A percentile compares a stretch with the other conserved stretches of the same genome.
These are phyloP conservation scores for Cyprinodon diabolis DNA, from an alignment of 2,797 vertebrate genomes.

Conservation along the genomic window DNA sequence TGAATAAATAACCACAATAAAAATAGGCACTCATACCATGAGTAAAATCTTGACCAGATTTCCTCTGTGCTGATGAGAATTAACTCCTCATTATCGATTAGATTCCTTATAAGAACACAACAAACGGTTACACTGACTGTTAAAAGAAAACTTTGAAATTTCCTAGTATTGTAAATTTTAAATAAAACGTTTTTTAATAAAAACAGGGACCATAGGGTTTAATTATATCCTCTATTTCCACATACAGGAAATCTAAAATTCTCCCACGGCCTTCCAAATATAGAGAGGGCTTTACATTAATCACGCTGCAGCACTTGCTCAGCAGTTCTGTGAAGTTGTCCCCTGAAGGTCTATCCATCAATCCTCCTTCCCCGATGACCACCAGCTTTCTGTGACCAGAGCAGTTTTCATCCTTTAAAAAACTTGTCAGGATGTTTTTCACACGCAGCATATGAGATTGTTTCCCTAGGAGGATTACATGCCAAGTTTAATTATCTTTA, in stretches of 20 bases:
- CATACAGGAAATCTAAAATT: conserved; percentile 13
- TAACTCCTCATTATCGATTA: conserved; percentile 43
- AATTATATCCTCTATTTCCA: not conserved
- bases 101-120: conserved; percentile 37
- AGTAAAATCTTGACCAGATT: not conserved
- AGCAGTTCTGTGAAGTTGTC: conserved; percentile 62
- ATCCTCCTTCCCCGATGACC: conserved; percentile 63
- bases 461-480: conserved; percentile 7
- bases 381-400: conserved; percentile 26
- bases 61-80: not conserved
- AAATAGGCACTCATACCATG: not conserved
- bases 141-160: conserved; percentile 18
- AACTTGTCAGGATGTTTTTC: conserved; percentile 16
- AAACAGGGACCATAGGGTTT: conserved; percentile 4
- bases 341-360: conserved; percentile 74
- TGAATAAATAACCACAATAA: not conserved
- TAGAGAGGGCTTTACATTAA: conserved; percentile 59
- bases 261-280: conserved; percentile 42
- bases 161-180: not conserved
- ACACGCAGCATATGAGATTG: not conserved
- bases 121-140: conserved; percentile 37
- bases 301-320: conserved; percentile 52
- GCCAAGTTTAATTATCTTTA: not conserved
- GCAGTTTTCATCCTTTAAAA: conserved; percentile 41
- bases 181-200: not conserved